These are phyloP conservation scores for Trematocara zebra DNA, from an alignment of 2,113 vertebrate genomes.

Conservation along the genomic window DNA sequence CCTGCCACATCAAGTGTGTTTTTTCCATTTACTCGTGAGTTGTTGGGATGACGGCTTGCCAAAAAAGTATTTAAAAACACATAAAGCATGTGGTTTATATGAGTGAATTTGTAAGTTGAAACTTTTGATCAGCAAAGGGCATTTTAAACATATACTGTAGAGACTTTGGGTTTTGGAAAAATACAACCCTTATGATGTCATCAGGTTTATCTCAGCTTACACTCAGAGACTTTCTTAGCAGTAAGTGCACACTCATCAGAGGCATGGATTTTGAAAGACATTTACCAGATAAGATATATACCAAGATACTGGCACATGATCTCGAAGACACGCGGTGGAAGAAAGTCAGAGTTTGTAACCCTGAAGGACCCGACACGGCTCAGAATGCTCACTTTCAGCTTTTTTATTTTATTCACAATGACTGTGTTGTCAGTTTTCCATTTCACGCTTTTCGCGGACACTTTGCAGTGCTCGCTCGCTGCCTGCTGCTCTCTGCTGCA, in stretches of 20 bases:
- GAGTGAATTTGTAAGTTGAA: neutral
- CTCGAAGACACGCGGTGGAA: neutral
- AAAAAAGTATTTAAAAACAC: neutral
- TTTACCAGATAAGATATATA: neutral
- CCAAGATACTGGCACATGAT: neutral
- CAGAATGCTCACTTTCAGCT: neutral
- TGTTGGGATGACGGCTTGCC: neutral
- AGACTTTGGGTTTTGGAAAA: neutral
- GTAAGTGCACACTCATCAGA: neutral
- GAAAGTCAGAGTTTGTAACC: neutral
- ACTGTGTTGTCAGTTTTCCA: neutral
- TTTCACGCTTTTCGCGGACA: accelerated
- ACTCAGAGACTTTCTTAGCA: neutral
- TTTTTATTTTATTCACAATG: neutral
- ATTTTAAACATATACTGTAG: neutral
- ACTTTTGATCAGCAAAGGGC: neutral
- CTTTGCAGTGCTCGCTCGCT: neutral
- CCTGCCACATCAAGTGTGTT: neutral
- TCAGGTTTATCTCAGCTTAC: neutral
- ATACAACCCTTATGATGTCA: neutral
- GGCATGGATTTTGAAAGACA: neutral
- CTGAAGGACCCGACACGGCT: neutral
- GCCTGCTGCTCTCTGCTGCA: neutral
- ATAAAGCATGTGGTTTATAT: neutral
- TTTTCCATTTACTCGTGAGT: neutral